Evolutionary conservation across 1,140 invertebrate genomes (phyloP).

Genomic region (Periplaneta americana): DNA sequence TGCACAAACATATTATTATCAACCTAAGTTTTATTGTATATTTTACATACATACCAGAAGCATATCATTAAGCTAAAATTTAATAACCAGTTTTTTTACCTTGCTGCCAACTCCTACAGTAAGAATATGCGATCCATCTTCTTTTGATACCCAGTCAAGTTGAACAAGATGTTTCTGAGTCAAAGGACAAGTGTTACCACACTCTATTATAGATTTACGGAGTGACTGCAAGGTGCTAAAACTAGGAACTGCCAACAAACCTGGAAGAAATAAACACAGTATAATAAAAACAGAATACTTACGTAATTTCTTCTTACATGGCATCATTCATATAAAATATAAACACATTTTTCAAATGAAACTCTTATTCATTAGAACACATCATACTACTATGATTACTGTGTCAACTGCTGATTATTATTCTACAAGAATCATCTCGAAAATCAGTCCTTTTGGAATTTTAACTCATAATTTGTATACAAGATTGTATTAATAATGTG

Average conservation of each 20-base stretch:
- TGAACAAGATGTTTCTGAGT: constrained; percentile 78
- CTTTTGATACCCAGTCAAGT: constrained; percentile 97
- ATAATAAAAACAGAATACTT: not conserved
- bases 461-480: too few relatives aligned
- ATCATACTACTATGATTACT: too few relatives aligned
- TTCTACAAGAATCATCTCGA: too few relatives aligned
- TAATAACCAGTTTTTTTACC: constrained; percentile 25
- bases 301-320: not conserved
- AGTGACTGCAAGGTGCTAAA: constrained; percentile 88
- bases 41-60: not conserved
- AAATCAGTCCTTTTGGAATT: too few relatives aligned
- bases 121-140: constrained; percentile 96
- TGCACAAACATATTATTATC: too few relatives aligned
- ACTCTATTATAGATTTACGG: constrained; percentile 82
- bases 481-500: too few relatives aligned
- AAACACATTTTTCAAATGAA: not conserved
- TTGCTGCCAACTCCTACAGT: constrained; percentile 95
- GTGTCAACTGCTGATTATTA: too few relatives aligned
- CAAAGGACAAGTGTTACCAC: constrained; percentile 82
- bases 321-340: not conserved
- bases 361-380: too few relatives aligned
- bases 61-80: not conserved
- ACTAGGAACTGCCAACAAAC: constrained; percentile 82
- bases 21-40: too few relatives aligned
- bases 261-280: constrained; percentile 24